These are phyloP conservation scores for Acropora yongei DNA, from an alignment of 64 coral and sea anemone genomes.

Conservation along the genomic window DNA sequence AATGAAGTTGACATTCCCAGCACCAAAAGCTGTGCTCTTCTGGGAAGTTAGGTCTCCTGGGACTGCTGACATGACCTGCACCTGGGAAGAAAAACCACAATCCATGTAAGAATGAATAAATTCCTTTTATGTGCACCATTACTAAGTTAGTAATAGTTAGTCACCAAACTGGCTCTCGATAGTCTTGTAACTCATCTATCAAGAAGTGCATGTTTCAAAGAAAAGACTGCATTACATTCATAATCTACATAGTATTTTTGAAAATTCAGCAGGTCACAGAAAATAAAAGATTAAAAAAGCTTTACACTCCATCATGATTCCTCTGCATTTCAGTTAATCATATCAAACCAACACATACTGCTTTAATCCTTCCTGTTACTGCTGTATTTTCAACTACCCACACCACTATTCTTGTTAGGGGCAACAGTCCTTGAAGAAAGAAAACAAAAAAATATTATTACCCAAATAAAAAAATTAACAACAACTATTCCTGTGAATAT, in stretches of 20 bases:
- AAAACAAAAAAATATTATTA: too few species aligned
- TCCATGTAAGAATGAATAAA: neutral
- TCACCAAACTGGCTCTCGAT: too few species aligned
- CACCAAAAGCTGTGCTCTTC: neutral
- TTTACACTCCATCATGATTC: too few species aligned
- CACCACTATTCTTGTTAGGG: neutral
- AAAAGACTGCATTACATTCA: too few species aligned
- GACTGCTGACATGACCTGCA: neutral
- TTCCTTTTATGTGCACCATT: too few species aligned
- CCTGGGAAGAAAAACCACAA: conserved; percentile 10
- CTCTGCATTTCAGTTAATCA: neutral
- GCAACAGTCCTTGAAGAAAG: conserved; percentile 1
- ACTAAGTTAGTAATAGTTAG: too few species aligned
- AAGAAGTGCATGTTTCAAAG: too few species aligned
- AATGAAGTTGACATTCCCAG: neutral
- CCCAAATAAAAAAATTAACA: too few species aligned
- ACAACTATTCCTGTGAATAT: too few species aligned
- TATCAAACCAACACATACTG: neutral
- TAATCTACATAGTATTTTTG: too few species aligned
- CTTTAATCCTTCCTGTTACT: neutral
- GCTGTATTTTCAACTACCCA: neutral
- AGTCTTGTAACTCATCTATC: neutral
- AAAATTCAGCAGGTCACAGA: too few species aligned
- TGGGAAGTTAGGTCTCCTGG: neutral
- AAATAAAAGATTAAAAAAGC: too few species aligned